phyloP scores from a whole-genome alignment of 2,113 vertebrate species.

The Centropus unirufus region DNA sequence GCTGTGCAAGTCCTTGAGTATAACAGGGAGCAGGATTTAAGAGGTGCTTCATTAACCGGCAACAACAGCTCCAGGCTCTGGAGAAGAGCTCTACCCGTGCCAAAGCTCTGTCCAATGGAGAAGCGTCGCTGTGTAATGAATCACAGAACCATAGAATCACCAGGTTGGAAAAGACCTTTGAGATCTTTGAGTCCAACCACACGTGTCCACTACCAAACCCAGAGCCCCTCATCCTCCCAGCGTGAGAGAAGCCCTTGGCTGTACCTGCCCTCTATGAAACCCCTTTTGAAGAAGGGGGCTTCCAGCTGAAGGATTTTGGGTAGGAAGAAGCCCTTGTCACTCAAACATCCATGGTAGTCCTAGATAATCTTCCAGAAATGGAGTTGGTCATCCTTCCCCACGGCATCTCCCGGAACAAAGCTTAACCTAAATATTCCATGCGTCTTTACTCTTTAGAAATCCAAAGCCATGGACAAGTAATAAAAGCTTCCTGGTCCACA shows the following conservation, averaged over 20 bases:
- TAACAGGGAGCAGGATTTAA: not conserved
- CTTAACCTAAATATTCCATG: not conserved
- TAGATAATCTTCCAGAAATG: not conserved
- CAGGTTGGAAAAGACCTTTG: too few species aligned
- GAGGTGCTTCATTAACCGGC: not conserved
- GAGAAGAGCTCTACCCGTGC: rapidly evolving
- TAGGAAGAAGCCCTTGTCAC: not conserved
- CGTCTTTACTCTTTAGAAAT: not conserved
- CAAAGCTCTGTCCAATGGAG: not conserved
- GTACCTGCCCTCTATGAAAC: not conserved
- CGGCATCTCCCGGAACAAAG: not conserved
- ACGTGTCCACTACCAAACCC: too few species aligned
- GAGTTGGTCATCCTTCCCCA: not conserved
- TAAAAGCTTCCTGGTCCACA: not conserved
- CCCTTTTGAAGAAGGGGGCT: not conserved
- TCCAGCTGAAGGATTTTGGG: not conserved
- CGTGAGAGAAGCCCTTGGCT: not conserved
- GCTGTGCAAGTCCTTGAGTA: not conserved
- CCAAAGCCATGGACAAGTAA: not conserved
- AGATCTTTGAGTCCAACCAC: too few species aligned
- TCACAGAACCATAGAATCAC: too few species aligned
- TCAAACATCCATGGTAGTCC: not conserved
- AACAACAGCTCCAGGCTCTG: not conserved
- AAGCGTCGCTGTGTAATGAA: too few species aligned
- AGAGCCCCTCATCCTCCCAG: too few species aligned